phyloP scores from a whole-genome alignment of 2,888 invertebrate genomes.

The Mesorhabditis belari region DNA sequence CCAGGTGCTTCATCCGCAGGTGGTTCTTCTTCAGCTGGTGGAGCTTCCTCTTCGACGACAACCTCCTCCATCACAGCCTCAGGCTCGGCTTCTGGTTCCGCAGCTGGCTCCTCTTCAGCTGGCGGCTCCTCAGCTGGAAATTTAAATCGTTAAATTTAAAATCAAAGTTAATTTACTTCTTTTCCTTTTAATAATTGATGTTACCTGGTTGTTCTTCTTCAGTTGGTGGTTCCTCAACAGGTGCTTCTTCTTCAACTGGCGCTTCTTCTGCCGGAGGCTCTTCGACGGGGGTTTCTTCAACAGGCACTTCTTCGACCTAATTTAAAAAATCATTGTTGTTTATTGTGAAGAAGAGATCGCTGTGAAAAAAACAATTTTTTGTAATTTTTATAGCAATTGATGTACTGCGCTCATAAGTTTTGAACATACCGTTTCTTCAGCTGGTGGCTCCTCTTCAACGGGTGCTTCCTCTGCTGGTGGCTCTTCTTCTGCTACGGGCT shows the following conservation, averaged over 20 bases:
- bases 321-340: too few relatives aligned
- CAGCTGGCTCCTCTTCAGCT: slow-evolving; percentile 5
- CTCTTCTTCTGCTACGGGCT: background rate
- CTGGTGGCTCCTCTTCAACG: background rate
- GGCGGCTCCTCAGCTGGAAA: slow-evolving; percentile 2
- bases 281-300: background rate
- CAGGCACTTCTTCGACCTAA: background rate
- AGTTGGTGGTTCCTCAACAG: slow-evolving; percentile 8
- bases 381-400: too few relatives aligned
- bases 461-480: slow-evolving; percentile 2
- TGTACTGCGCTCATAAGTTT: too few relatives aligned
- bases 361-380: too few relatives aligned
- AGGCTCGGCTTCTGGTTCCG: slow-evolving; percentile 10
- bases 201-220: background rate
- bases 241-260: slow-evolving; percentile 13
- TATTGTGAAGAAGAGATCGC: too few relatives aligned
- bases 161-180: too few relatives aligned
- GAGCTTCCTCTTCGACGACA: slow-evolving; percentile 18
- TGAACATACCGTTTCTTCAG: slow-evolving; percentile 1
- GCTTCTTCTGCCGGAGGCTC: background rate
- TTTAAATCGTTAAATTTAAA: too few relatives aligned
- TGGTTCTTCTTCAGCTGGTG: slow-evolving; percentile 12
- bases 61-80: slow-evolving; percentile 18
- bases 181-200: too few relatives aligned
- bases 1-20: slow-evolving; percentile 17